A percentile compares a stretch with the other conserved stretches of the same genome.
Conservation (phyloP, 2,888 invertebrate genomes). For the Lepidochrysops patricia region DNA sequence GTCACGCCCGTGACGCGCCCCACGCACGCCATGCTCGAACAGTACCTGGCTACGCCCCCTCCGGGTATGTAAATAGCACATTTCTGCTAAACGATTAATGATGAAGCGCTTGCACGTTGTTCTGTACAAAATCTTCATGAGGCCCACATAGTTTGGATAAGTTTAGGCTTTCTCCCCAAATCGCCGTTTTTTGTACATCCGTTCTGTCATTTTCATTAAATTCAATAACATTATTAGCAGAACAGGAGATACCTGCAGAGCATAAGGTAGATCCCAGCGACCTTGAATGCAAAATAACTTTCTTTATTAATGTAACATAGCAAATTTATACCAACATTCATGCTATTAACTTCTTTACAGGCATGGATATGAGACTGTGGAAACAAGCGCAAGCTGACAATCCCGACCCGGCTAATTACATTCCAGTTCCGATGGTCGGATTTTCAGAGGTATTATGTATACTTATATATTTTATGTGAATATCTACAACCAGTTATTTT, state of each 20-base stretch:
- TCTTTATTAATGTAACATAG: too few species aligned
- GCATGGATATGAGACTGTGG: slow-evolving; percentile 96
- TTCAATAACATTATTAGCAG: too few species aligned
- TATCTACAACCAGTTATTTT: background rate
- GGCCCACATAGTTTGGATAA: too few species aligned
- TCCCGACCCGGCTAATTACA: slow-evolving; percentile 90
- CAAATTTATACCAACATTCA: too few species aligned
- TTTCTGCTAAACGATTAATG: background rate
- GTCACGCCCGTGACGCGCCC: slow-evolving; percentile 84
- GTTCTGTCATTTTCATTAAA: too few species aligned
- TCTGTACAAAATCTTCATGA: too few species aligned
- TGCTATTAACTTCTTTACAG: slow-evolving; percentile 44
- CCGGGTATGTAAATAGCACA: slow-evolving; percentile 68
- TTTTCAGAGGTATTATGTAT: slow-evolving; percentile 82
- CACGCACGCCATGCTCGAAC: slow-evolving; percentile 85
- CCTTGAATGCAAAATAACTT: too few species aligned
- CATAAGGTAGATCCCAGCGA: too few species aligned
- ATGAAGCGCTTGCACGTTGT: background rate
- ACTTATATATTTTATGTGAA: too few species aligned
- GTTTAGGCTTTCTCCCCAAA: too few species aligned
- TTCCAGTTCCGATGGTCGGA: slow-evolving; percentile 96
- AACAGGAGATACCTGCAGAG: too few species aligned
- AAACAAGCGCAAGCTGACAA: slow-evolving; percentile 96
- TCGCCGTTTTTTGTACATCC: too few species aligned
- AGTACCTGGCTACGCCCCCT: slow-evolving; percentile 94